Conservation (phyloP, 2,113 vertebrate species). For the Salvelinus alpinus region DNA sequence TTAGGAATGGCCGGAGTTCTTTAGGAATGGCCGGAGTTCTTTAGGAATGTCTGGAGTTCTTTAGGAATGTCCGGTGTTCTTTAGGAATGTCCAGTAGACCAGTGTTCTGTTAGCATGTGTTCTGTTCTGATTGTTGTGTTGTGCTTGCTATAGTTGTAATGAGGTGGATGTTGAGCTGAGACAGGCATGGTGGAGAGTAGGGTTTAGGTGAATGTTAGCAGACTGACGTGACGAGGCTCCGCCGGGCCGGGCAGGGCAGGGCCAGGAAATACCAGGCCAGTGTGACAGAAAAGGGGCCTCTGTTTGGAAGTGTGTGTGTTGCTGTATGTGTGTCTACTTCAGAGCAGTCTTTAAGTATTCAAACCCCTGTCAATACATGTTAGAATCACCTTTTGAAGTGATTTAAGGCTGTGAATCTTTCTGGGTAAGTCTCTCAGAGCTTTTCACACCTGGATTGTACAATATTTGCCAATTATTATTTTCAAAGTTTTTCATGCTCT, state of each 20-base stretch:
- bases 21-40: slow-evolving; percentile 29
- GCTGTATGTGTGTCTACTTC: slow-evolving; percentile 8
- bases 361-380: slow-evolving; percentile 20
- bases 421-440: too few relatives aligned
- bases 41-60: neutral
- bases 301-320: slow-evolving; percentile 31
- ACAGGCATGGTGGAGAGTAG: slow-evolving; percentile 13
- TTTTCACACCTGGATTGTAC: too few relatives aligned
- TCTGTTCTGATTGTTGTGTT: slow-evolving; percentile 23
- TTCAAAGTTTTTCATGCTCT: too few relatives aligned
- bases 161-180: slow-evolving; percentile 36
- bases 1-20: slow-evolving; percentile 14
- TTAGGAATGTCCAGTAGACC: neutral
- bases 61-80: slow-evolving; percentile 30
- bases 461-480: too few relatives aligned
- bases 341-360: slow-evolving; percentile 32
- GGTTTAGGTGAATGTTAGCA: slow-evolving; percentile 37
- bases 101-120: slow-evolving; percentile 21
- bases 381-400: neutral
- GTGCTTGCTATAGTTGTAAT: slow-evolving; percentile 33
- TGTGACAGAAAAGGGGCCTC: slow-evolving; percentile 68
- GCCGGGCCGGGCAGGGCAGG: slow-evolving; percentile 61
- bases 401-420: too few relatives aligned
- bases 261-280: slow-evolving; percentile 91
- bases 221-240: slow-evolving; percentile 55